Conservation (phyloP, 2,888 invertebrate species). For the Anthophora plumipes region DNA sequence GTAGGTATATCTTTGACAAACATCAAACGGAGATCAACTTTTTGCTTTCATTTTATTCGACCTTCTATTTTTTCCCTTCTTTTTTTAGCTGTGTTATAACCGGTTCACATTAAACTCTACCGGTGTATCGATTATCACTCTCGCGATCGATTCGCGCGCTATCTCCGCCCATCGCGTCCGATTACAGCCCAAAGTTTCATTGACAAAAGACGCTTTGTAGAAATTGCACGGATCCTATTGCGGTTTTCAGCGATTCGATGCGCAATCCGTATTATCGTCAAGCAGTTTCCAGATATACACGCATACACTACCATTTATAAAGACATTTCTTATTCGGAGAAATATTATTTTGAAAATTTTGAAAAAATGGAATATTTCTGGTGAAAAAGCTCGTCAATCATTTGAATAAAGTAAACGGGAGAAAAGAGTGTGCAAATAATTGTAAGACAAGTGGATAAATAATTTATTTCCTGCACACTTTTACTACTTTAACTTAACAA, state of each 20-base stretch:
- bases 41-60: not conserved
- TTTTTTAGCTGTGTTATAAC: too few relatives aligned
- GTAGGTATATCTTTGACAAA: not conserved
- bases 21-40: not conserved
- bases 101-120: not conserved
- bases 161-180: conserved; percentile 11
- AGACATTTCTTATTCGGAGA: too few relatives aligned
- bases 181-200: conserved; percentile 48
- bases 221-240: not conserved
- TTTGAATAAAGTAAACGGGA: too few relatives aligned
- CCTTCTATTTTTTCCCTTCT: not conserved
- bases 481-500: too few relatives aligned
- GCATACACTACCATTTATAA: not conserved
- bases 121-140: not conserved
- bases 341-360: too few relatives aligned
- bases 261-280: not conserved
- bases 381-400: too few relatives aligned
- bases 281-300: conserved; percentile 1
- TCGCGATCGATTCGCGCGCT: not conserved
- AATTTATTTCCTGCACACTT: too few relatives aligned
- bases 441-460: too few relatives aligned
- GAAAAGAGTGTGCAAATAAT: too few relatives aligned
- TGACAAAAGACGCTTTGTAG: conserved; percentile 20
- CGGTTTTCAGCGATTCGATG: conserved; percentile 10
- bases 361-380: too few relatives aligned